A percentile compares a stretch with the other conserved stretches of the same genome.
phyloP scores from a whole-genome alignment of 2,113 vertebrate species.

The Chascanopsetta lugubris region DNA sequence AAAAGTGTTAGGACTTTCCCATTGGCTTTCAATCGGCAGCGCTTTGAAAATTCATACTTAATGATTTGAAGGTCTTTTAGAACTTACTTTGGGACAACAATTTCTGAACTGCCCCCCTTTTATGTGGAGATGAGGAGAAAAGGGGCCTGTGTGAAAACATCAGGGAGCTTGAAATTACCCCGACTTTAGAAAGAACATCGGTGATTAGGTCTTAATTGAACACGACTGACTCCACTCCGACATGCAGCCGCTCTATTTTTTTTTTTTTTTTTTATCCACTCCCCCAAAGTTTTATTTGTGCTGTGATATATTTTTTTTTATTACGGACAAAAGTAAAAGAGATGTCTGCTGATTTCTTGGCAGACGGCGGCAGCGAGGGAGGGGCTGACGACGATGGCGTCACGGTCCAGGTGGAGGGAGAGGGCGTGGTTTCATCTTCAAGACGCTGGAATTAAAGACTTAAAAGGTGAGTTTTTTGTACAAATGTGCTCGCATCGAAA shows the following conservation, averaged over 20 bases:
- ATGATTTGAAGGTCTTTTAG: slow-evolving; percentile 83
- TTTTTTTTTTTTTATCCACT: slow-evolving; percentile 73
- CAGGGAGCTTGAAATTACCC: slow-evolving; percentile 78
- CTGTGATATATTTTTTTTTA: slow-evolving; percentile 78
- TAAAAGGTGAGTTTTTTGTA: slow-evolving; percentile 46
- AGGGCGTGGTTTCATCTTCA: slow-evolving; percentile 26
- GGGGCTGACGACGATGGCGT: too few relatives aligned
- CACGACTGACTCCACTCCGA: slow-evolving; percentile 69
- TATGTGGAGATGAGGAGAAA: slow-evolving; percentile 81
- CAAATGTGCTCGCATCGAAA: slow-evolving; percentile 55
- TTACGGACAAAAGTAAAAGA: slow-evolving; percentile 66
- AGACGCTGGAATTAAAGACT: slow-evolving; percentile 51
- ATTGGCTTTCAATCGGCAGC: slow-evolving; percentile 82
- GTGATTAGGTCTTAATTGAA: slow-evolving; percentile 80
- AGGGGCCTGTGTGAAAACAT: slow-evolving; percentile 78
- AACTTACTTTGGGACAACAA: slow-evolving; percentile 85
- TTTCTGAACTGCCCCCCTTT: slow-evolving; percentile 82
- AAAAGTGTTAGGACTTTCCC: slow-evolving; percentile 83
- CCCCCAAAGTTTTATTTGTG: slow-evolving; percentile 76
- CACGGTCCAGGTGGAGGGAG: too few relatives aligned
- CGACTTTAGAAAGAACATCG: slow-evolving; percentile 74
- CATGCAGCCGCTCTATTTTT: slow-evolving; percentile 61
- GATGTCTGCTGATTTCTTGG: slow-evolving; percentile 27
- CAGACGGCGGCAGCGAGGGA: too few relatives aligned
- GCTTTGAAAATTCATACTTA: slow-evolving; percentile 83